These are phyloP conservation scores for Sterrhoptilus dennistouni DNA, from an alignment of 2,113 vertebrate species.

Conservation along the genomic window DNA sequence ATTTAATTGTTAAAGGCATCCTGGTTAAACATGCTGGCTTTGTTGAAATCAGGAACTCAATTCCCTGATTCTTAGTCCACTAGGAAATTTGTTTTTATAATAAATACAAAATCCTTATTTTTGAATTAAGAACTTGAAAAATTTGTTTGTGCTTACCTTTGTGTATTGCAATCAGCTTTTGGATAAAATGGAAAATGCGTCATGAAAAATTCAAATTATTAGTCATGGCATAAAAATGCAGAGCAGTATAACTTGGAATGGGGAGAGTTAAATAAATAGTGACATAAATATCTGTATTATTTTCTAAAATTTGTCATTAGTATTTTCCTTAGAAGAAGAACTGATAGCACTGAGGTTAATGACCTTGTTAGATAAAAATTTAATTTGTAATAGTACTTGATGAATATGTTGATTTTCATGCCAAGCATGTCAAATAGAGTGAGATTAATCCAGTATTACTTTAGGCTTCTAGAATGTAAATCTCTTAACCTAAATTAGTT, in stretches of 20 bases:
- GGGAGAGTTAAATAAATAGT: neutral
- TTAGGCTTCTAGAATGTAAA: neutral
- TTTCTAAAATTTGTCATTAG: neutral
- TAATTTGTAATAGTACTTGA: neutral
- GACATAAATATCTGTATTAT: neutral
- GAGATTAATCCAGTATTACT: neutral
- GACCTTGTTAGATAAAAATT: neutral
- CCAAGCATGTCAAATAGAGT: slow-evolving; percentile 22
- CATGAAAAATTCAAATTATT: neutral
- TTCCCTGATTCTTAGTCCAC: accelerated
- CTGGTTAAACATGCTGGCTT: neutral
- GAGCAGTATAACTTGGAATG: neutral
- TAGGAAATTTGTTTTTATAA: neutral
- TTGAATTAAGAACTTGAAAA: neutral
- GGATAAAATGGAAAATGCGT: neutral
- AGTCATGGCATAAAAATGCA: neutral
- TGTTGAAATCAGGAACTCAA: neutral
- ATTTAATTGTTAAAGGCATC: neutral
- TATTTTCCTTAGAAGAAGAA: neutral
- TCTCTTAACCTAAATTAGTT: neutral
- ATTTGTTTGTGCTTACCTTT: neutral
- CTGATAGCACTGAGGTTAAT: neutral
- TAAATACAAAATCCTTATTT: accelerated
- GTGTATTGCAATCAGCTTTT: neutral
- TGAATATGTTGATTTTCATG: neutral